These are phyloP conservation scores for Geopemphigus sp. DNA, from an alignment of 1,140 invertebrate genomes.

Conservation along the genomic window DNA sequence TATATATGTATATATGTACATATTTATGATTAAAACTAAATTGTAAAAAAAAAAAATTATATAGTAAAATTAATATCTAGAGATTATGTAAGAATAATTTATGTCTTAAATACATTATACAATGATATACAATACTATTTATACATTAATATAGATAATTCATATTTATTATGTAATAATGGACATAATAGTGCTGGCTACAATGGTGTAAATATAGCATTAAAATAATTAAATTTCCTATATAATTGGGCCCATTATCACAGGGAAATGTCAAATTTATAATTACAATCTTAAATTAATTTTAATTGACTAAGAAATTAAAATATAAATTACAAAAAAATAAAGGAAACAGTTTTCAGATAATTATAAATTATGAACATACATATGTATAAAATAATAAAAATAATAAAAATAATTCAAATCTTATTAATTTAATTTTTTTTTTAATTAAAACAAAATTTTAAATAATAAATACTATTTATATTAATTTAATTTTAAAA, in stretches of 20 bases:
- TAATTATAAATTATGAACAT: background rate
- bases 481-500: background rate
- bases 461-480: constrained; percentile 8
- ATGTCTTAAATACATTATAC: background rate
- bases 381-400: background rate
- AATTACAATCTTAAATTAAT: background rate
- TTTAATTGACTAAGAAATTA: constrained; percentile 10
- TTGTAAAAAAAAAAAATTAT: constrained; percentile 11
- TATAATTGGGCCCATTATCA: constrained; percentile 19
- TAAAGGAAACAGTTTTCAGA: background rate
- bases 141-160: background rate
- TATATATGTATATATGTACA: no score
- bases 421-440: constrained; percentile 1
- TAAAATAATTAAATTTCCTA: background rate
- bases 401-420: background rate
- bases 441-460: background rate
- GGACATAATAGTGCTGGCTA: background rate
- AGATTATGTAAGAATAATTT: background rate
- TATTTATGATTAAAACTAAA: background rate
- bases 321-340: background rate
- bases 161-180: constrained; percentile 2
- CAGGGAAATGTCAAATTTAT: background rate
- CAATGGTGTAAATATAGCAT: background rate
- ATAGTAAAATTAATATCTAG: background rate
- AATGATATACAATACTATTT: background rate